Evolutionary conservation across 2,113 vertebrate genomes (phyloP).

Genomic region (Onychostoma macrolepis): DNA sequence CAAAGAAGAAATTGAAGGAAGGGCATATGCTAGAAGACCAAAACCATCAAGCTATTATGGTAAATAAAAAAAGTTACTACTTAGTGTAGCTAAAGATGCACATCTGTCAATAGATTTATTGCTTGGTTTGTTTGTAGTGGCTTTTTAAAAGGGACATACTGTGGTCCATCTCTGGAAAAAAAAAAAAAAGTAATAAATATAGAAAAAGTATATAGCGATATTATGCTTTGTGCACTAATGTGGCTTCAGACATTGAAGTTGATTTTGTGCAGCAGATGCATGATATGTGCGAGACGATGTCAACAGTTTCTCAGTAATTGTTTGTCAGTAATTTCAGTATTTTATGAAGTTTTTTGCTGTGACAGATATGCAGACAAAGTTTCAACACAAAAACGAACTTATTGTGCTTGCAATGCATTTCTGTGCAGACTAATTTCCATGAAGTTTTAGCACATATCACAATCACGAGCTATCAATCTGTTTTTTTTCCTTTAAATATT

Average conservation of each 20-base stretch:
- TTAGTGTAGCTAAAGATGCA: slow-evolving; percentile 19
- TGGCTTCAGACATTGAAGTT: slow-evolving; percentile 13
- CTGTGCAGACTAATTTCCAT: slow-evolving; percentile 46
- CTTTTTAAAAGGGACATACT: not conserved
- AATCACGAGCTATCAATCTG: slow-evolving; percentile 42
- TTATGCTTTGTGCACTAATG: slow-evolving; percentile 17
- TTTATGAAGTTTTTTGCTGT: not conserved
- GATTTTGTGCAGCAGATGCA: slow-evolving; percentile 9
- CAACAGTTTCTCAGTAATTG: slow-evolving; percentile 6
- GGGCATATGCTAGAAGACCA: not conserved
- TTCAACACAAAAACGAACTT: slow-evolving; percentile 12
- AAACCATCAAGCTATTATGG: not conserved
- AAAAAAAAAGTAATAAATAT: not conserved
- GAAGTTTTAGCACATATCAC: slow-evolving; percentile 47
- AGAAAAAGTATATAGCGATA: not conserved
- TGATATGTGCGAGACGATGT: not conserved
- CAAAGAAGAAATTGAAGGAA: not conserved
- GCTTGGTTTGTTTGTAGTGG: slow-evolving; percentile 12
- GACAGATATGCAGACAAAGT: slow-evolving; percentile 19
- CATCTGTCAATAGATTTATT: slow-evolving; percentile 8
- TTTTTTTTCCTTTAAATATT: slow-evolving; percentile 48
- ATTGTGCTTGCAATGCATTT: slow-evolving; percentile 53
- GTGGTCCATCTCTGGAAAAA: not conserved
- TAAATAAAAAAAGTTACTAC: slow-evolving; percentile 8
- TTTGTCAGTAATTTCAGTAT: not conserved